Conservation (phyloP, 1,140 invertebrate genomes). For the Bombus vancouverensis region DNA sequence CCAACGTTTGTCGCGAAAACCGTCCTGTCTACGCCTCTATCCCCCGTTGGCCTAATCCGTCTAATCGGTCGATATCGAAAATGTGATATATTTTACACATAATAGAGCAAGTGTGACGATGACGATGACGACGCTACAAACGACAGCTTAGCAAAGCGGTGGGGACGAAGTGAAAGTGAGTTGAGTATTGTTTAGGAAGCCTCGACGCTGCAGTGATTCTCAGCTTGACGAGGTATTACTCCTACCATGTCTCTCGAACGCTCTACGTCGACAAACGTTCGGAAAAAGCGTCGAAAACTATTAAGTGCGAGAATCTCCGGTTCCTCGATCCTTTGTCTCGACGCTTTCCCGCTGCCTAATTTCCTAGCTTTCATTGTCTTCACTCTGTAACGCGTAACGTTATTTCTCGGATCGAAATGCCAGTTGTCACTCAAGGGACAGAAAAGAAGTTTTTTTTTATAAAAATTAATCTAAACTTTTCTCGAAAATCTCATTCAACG, state of each 20-base stretch:
- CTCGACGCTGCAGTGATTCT: slow-evolving; percentile 76
- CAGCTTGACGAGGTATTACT: slow-evolving; percentile 49
- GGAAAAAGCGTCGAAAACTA: background rate
- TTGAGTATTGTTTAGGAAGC: slow-evolving; percentile 83
- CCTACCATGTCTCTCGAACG: background rate
- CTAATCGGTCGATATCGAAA: slow-evolving; percentile 58
- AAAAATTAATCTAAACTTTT: background rate
- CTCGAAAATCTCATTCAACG: no score
- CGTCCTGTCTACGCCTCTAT: no score
- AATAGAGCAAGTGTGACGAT: slow-evolving; percentile 57
- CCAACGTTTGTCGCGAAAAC: background rate
- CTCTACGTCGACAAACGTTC: background rate
- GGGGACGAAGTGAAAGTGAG: slow-evolving; percentile 82
- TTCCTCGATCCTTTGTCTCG: slow-evolving; percentile 15
- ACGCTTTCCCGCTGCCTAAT: slow-evolving; percentile 1
- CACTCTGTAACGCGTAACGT: background rate
- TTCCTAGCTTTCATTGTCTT: background rate
- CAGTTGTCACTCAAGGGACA: background rate
- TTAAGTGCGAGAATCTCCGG: background rate
- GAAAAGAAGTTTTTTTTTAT: no score
- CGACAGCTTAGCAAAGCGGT: slow-evolving; percentile 51
- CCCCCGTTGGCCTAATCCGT: background rate
- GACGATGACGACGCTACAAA: slow-evolving; percentile 56
- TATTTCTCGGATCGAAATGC: background rate
- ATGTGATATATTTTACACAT: slow-evolving; percentile 50